Percentiles rank a stretch among this genome's conserved stretches.
These are phyloP conservation scores for Megaceryle alcyon DNA, from an alignment of 2,797 vertebrate genomes.

Conservation along the genomic window DNA sequence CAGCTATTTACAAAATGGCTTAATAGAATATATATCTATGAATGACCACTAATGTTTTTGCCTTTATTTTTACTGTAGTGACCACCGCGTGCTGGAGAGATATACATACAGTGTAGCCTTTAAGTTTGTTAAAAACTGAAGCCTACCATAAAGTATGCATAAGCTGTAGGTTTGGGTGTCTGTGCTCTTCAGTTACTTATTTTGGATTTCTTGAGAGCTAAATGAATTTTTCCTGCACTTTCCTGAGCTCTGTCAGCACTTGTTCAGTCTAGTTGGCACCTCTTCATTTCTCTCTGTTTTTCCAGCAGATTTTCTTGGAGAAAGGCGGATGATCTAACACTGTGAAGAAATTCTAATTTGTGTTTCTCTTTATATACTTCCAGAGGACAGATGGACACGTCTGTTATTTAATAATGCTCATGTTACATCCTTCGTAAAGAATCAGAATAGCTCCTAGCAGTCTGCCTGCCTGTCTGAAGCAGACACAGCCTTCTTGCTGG, in stretches of 20 bases:
- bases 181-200: conserved; percentile 40
- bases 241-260: conserved; percentile 71
- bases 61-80: not conserved
- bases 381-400: conserved; percentile 69
- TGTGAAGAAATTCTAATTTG: conserved; percentile 65
- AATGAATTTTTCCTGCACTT: conserved; percentile 64
- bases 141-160: not conserved
- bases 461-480: conserved; percentile 58
- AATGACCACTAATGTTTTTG: no score
- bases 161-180: conserved; percentile 14
- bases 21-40: not conserved
- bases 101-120: not conserved
- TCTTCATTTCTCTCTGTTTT: conserved; percentile 46
- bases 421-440: conserved; percentile 55
- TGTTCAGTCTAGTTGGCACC: conserved; percentile 69
- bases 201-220: conserved; percentile 56
- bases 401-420: conserved; percentile 68
- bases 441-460: conserved; percentile 53
- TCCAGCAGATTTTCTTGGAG: conserved; percentile 59
- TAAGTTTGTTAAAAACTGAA: not conserved
- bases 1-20: not conserved
- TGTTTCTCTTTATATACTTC: conserved; percentile 59
- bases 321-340: conserved; percentile 60
- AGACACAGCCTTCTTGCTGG: conserved; percentile 29
- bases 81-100: not conserved